Conservation (phyloP, 2,797 vertebrate genomes). For the Triplophysa yarkandensis region DNA sequence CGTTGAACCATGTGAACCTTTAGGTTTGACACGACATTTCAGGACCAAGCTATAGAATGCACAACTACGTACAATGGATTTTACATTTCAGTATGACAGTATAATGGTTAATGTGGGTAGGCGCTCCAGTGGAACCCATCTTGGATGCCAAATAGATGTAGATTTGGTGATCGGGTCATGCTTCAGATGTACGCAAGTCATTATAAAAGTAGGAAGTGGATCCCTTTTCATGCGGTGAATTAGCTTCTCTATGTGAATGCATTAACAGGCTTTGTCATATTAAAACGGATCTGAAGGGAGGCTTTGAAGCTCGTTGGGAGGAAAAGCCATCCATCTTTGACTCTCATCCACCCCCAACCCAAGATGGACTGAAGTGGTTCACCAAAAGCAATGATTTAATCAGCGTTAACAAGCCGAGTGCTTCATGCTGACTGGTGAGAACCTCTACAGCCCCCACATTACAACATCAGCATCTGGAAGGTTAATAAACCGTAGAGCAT, state of each 20-base stretch:
- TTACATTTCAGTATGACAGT: background rate
- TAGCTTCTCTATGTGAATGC: conserved; percentile 42
- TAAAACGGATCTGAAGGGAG: conserved; percentile 41
- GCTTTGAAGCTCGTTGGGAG: conserved; percentile 52
- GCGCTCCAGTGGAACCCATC: background rate
- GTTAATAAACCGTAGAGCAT: conserved; percentile 56
- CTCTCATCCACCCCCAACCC: conserved; percentile 33
- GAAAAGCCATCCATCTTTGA: conserved; percentile 49
- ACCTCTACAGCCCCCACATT: conserved; percentile 31
- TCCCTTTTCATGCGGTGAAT: conserved; percentile 37
- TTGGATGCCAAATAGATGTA: background rate
- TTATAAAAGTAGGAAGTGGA: conserved; percentile 17
- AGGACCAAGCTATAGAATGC: background rate
- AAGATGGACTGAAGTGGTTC: conserved; percentile 40
- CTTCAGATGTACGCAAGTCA: background rate
- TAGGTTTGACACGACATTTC: background rate
- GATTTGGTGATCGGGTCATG: background rate
- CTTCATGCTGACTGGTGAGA: conserved; percentile 38
- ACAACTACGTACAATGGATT: background rate
- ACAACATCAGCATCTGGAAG: conserved; percentile 37
- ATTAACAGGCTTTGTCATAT: conserved; percentile 50
- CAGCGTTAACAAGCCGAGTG: conserved; percentile 54
- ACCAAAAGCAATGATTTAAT: conserved; percentile 55
- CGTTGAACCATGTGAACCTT: background rate
- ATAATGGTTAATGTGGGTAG: background rate